Evolutionary conservation across 37 sponge, comb jelly and placozoan genomes (phyloP).

Genomic region (Eunapius fragilis): DNA sequence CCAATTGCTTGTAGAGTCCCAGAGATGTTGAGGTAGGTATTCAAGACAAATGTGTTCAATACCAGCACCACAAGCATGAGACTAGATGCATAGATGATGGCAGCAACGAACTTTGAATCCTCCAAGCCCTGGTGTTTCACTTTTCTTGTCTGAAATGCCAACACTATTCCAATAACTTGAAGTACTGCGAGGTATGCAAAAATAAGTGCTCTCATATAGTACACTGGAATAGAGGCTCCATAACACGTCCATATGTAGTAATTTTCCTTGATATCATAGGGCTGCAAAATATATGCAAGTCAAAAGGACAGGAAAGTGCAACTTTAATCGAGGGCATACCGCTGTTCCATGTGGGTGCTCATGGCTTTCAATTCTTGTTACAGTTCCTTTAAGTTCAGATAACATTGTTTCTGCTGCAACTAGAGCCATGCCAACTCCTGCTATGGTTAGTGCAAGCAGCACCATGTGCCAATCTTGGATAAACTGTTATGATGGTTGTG

Average conservation of each 20-base stretch:
- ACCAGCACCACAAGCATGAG: slow-evolving; percentile 25
- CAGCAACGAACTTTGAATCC: slow-evolving; percentile 30
- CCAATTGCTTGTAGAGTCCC: slow-evolving; percentile 14
- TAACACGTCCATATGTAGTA: background rate
- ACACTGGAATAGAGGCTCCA: background rate
- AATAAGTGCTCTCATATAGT: background rate
- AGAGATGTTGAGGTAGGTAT: background rate
- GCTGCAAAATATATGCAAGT: background rate
- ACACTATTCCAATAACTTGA: slow-evolving; percentile 12
- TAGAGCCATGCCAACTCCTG: slow-evolving; percentile 2
- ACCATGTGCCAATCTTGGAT: slow-evolving; percentile 36
- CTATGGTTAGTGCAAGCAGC: background rate
- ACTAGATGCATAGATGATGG: slow-evolving; percentile 27
- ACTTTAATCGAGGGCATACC: background rate
- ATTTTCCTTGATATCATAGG: background rate
- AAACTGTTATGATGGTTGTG: slow-evolving; percentile 2
- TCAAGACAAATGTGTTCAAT: slow-evolving; percentile 11
- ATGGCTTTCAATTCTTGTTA: background rate
- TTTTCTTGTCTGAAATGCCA: slow-evolving; percentile 25
- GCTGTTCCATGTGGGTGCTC: background rate
- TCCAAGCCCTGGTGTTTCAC: slow-evolving; percentile 19
- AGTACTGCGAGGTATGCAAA: slow-evolving; percentile 28
- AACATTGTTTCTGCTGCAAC: background rate
- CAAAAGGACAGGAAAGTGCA: too few species aligned
- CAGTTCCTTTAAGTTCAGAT: background rate